A percentile compares a stretch with the other conserved stretches of the same genome.
Evolutionary conservation across 1,140 invertebrate genomes (phyloP).

Genomic region (Nixonia krombeini): DNA sequence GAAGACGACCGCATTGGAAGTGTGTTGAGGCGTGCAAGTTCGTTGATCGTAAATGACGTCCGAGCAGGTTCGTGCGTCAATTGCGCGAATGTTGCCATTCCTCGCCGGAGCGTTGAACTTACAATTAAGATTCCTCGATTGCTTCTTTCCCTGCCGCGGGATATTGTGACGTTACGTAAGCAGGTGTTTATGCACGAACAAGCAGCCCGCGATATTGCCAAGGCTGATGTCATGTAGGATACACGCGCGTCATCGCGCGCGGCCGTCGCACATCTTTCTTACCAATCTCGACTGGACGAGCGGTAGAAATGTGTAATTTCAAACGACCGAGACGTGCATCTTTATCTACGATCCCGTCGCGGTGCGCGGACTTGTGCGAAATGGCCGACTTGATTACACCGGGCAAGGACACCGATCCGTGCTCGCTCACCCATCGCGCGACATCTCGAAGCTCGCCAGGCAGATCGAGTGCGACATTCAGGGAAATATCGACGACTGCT

Average conservation of each 20-base stretch:
- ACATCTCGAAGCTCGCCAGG: background rate
- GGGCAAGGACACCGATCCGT: background rate
- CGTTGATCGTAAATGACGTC: too few species aligned
- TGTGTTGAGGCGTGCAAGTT: too few species aligned
- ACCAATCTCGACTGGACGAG: constrained; percentile 1
- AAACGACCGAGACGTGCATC: constrained; percentile 3
- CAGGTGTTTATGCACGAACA: constrained; percentile 50
- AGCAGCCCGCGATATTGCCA: constrained; percentile 15
- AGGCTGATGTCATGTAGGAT: background rate
- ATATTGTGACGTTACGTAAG: constrained; percentile 16
- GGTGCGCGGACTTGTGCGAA: constrained; percentile 9
- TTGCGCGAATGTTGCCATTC: too few species aligned
- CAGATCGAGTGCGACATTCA: background rate
- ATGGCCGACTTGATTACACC: background rate
- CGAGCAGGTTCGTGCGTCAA: too few species aligned
- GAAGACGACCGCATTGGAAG: too few species aligned
- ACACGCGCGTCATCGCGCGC: constrained; percentile 1
- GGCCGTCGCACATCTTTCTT: background rate
- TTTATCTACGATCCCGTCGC: constrained; percentile 4
- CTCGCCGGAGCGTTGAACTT: too few species aligned
- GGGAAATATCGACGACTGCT: background rate
- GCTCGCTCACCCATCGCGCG: background rate
- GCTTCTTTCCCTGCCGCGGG: too few species aligned
- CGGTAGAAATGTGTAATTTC: constrained; percentile 22
- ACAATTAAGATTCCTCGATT: too few species aligned